phyloP scores from a whole-genome alignment of 1,140 invertebrate genomes.

The Drosophila albomicans region DNA sequence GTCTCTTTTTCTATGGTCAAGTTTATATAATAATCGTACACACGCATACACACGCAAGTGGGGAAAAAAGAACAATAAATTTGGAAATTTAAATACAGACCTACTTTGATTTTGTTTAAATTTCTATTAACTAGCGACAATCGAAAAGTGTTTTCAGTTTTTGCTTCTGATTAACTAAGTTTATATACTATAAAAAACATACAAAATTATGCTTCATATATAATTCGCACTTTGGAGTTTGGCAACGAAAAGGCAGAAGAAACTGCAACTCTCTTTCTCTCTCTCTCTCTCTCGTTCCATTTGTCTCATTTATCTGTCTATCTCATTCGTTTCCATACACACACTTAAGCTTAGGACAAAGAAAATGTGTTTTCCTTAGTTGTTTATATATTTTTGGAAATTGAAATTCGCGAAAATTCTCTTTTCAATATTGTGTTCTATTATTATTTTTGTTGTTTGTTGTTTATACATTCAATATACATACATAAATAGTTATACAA shows the following conservation, averaged over 20 bases:
- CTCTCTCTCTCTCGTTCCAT: background rate
- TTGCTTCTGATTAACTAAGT: conserved; percentile 1
- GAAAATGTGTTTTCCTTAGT: background rate
- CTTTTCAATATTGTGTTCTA: background rate
- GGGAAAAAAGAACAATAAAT: background rate
- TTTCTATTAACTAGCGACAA: conserved; percentile 10
- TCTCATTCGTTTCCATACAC: conserved; percentile 30
- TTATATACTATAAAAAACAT: conserved; percentile 39
- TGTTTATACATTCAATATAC: conserved; percentile 59
- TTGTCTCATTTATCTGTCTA: background rate
- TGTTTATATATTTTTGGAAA: background rate
- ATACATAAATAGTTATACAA: conserved; percentile 74
- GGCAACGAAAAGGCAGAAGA: conserved; percentile 51
- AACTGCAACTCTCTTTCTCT: conserved; percentile 20
- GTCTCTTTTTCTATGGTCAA: conserved; percentile 2
- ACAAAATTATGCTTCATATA: conserved; percentile 22
- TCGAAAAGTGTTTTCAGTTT: conserved; percentile 5
- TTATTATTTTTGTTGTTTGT: conserved; percentile 9
- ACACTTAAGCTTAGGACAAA: background rate
- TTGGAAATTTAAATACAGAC: background rate
- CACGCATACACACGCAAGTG: background rate
- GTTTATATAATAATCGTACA: conserved; percentile 11
- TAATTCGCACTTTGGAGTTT: conserved; percentile 36
- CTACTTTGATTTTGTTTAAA: conserved; percentile 4
- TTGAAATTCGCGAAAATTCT: background rate